These are phyloP conservation scores for Helicoverpa armigera DNA, from an alignment of 1,140 invertebrate species.

Conservation along the genomic window DNA sequence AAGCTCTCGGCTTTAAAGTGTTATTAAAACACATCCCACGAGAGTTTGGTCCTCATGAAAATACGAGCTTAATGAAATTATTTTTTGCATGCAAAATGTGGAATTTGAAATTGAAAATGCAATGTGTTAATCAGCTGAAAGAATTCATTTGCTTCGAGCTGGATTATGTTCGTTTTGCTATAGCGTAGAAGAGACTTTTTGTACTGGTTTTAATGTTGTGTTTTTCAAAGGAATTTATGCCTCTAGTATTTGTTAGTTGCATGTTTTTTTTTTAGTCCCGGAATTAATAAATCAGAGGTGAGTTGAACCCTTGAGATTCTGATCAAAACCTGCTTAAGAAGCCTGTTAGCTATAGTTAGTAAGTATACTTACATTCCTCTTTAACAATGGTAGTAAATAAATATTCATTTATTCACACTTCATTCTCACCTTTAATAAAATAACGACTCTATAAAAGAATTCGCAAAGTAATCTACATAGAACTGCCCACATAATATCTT, in stretches of 20 bases:
- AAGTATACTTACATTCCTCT: no score
- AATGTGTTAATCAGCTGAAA: constrained; percentile 33
- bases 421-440: not conserved
- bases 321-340: no score
- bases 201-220: not conserved
- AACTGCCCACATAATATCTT: not conserved
- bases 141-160: not conserved
- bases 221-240: no score
- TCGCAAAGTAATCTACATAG: not conserved
- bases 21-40: constrained; percentile 49
- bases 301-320: no score
- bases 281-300: no score
- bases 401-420: no score
- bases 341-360: no score
- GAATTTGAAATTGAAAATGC: constrained; percentile 28
- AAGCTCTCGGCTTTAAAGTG: constrained; percentile 43
- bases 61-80: constrained; percentile 27
- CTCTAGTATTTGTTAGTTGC: no score
- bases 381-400: no score
- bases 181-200: not conserved
- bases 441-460: not conserved
- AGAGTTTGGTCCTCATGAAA: constrained; percentile 21
- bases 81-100: constrained; percentile 30
- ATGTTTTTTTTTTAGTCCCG: no score
- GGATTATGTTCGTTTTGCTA: not conserved